Evolutionary conservation across 2,888 invertebrate genomes (phyloP).

Genomic region (Allacma fusca): DNA sequence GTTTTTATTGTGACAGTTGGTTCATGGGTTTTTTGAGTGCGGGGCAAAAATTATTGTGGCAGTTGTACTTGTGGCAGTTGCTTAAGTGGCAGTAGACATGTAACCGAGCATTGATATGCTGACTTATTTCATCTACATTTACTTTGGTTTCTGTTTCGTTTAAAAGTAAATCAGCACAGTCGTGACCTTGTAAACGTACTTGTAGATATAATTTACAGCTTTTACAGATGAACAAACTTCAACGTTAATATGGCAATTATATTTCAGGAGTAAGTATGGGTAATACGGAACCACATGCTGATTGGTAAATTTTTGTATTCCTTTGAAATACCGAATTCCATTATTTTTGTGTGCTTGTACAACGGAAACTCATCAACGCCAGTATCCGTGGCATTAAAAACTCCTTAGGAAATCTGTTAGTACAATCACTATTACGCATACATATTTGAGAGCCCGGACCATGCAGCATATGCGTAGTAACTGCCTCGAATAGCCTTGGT

Average conservation of each 20-base stretch:
- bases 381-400: constrained; percentile 60
- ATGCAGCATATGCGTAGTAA: constrained; percentile 59
- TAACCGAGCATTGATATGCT: too few species aligned
- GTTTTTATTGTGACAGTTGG: too few species aligned
- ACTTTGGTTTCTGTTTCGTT: too few species aligned
- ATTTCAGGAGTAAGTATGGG: constrained; percentile 62
- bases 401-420: constrained; percentile 60
- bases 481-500: constrained; percentile 48
- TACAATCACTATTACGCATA: constrained; percentile 59
- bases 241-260: constrained; percentile 64
- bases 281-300: constrained; percentile 63
- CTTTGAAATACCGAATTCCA: neutral
- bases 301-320: neutral
- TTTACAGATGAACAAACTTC: constrained; percentile 60
- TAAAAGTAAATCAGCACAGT: constrained; percentile 38
- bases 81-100: too few species aligned
- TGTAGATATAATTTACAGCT: constrained; percentile 59
- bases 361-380: constrained; percentile 62
- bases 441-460: constrained; percentile 49
- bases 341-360: constrained; percentile 53
- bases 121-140: too few species aligned
- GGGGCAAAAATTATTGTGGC: too few species aligned
- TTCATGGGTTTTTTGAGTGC: too few species aligned
- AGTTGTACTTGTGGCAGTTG: too few species aligned
- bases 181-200: constrained; percentile 60